These are phyloP conservation scores for Sula dactylatra DNA, from an alignment of 2,113 vertebrate genomes.

Conservation along the genomic window DNA sequence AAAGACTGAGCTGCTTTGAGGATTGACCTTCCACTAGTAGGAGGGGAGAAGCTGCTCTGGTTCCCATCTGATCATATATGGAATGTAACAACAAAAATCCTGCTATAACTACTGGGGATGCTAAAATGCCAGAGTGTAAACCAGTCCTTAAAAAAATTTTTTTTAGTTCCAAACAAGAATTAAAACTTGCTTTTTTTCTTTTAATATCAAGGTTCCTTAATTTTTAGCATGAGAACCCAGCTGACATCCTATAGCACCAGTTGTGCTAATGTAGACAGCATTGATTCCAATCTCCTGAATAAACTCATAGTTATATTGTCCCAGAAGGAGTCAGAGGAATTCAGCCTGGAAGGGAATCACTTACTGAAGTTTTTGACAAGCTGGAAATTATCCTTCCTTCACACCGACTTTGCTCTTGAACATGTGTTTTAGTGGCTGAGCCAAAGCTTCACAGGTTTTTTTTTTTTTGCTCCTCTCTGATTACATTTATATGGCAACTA, in stretches of 20 bases:
- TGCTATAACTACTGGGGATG: background rate
- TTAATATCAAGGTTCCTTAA: background rate
- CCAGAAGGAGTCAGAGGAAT: background rate
- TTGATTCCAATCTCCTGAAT: background rate
- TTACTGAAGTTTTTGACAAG: background rate
- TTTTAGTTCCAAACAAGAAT: background rate
- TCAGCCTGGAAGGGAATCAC: background rate
- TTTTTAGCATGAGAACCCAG: background rate
- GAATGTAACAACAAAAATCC: background rate
- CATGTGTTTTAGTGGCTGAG: background rate
- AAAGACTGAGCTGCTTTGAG: conserved; percentile 24
- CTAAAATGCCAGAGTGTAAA: background rate
- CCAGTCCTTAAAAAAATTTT: background rate
- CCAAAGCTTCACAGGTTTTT: background rate
- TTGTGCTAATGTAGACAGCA: background rate
- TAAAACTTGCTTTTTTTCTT: background rate
- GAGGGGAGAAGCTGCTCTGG: background rate
- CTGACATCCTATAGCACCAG: background rate
- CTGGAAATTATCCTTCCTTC: background rate
- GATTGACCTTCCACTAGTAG: background rate
- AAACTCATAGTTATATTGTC: background rate
- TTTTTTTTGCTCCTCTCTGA: background rate
- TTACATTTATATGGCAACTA: background rate
- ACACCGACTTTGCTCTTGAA: background rate
- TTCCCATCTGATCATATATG: background rate